Evolutionary conservation across 2,113 vertebrate genomes (phyloP).

Genomic region (Eidolon helvum): DNA sequence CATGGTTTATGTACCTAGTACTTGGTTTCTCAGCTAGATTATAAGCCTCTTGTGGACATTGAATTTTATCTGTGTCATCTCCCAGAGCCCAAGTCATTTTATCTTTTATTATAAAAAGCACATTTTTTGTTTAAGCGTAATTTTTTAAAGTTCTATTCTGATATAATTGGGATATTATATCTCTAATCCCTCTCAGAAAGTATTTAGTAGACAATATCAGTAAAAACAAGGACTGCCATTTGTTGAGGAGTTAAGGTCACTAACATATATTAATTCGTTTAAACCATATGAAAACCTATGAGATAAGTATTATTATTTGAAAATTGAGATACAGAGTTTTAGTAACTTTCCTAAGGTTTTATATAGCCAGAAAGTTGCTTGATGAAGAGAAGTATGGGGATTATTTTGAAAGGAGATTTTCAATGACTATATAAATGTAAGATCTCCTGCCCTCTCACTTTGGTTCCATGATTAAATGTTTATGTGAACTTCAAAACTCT

Average conservation of each 20-base stretch:
- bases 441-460: background rate
- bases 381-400: background rate
- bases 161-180: background rate
- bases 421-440: background rate
- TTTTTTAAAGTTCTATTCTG: background rate
- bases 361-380: background rate
- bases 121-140: background rate
- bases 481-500: background rate
- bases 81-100: background rate
- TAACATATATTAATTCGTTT: background rate
- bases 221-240: background rate
- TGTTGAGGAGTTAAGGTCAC: background rate
- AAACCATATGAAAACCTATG: background rate
- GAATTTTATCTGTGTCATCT: background rate
- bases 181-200: background rate
- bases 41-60: background rate
- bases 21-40: background rate
- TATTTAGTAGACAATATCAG: background rate
- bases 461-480: background rate
- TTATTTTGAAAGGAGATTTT: constrained; percentile 18
- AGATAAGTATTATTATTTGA: background rate
- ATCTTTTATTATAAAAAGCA: background rate
- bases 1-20: background rate
- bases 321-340: background rate
- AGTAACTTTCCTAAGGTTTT: background rate